Base-by-base conservation (phyloP, 2,113 vertebrate genomes). In the Amphiprion ocellaris region DNA sequence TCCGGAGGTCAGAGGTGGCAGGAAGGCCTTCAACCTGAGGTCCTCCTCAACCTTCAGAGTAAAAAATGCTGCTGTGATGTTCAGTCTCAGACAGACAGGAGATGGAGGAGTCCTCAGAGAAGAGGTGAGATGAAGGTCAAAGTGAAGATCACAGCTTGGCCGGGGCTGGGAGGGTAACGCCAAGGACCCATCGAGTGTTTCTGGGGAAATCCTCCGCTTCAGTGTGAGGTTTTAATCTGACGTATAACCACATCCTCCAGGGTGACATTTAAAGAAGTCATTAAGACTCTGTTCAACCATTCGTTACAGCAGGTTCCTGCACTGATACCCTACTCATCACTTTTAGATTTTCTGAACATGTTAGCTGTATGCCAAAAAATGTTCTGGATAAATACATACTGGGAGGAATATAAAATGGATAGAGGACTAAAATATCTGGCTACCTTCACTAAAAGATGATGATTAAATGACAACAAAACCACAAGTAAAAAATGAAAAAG, bases 191-290 rank as follows among this genome's bases (percentile, higher is more conserved):
- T 37, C 33, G 33, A 37, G 33, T 9, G 33, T 37, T 37, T 37
- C 33, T 37, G 33, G 33, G 8, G 6, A 37, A 9, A 37, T 37
- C 33, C 33, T 37, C 7, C 10, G 33, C 33, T 37, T 61, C 58
- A 64, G 46, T 5, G 16, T 87, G 83, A 86, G 78, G 66, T 86
- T 87, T 80, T 76, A 79, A 81, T 85, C 78, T 37, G 67, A 69
- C 41, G 26, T 70, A 63, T 59, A 55, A 70, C 86, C 19, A 21
- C 61, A 24, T 61, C 65, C 62, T 70, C 52, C 39, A 21, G 46
- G 0, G 24, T 88, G 87, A 88, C 89, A 87, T 86, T 91, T 82
- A 86, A 84, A 74, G 72, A 69, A 69, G 76, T 80, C 79, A 56
- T 85, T 54, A 82, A 55, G 72, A 11, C 21, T 67, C 14, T 71